Conservation (phyloP, 2,888 invertebrate species). For the Ophion slaviceki region DNA sequence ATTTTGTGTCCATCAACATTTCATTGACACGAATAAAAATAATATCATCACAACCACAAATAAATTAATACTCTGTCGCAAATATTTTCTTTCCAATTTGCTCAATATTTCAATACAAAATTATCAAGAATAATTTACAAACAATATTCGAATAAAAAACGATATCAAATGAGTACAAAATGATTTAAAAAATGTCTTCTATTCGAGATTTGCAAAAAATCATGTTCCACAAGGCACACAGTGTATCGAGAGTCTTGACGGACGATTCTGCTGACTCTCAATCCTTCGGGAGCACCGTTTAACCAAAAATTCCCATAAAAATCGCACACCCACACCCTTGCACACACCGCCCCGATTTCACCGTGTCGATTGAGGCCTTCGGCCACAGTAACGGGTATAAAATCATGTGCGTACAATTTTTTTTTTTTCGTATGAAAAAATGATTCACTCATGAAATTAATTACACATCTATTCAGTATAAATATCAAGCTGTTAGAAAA, state of each 20-base stretch:
- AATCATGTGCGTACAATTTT: too few species aligned
- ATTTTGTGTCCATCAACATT: not conserved
- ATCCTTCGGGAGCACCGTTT: slow-evolving; percentile 41
- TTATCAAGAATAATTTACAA: not conserved
- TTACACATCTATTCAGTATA: too few species aligned
- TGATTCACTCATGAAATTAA: too few species aligned
- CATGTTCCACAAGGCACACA: not conserved
- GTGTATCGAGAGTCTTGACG: slow-evolving; percentile 26
- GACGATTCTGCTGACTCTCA: not conserved
- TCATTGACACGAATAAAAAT: not conserved
- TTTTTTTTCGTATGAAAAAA: too few species aligned
- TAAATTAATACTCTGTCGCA: not conserved
- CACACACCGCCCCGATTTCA: not conserved
- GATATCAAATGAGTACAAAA: not conserved
- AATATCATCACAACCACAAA: not conserved
- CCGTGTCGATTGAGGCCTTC: not conserved
- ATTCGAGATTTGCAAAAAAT: not conserved
- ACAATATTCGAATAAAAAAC: not conserved
- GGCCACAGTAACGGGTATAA: too few species aligned
- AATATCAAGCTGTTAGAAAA: too few species aligned
- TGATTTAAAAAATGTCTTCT: too few species aligned
- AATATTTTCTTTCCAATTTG: not conserved
- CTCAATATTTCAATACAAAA: not conserved
- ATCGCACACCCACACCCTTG: not conserved
- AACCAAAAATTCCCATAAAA: slow-evolving; percentile 18